Percentiles rank a stretch among this genome's conserved stretches.
phyloP scores from a whole-genome alignment of 2,113 vertebrate species.

The Strix aluco region DNA sequence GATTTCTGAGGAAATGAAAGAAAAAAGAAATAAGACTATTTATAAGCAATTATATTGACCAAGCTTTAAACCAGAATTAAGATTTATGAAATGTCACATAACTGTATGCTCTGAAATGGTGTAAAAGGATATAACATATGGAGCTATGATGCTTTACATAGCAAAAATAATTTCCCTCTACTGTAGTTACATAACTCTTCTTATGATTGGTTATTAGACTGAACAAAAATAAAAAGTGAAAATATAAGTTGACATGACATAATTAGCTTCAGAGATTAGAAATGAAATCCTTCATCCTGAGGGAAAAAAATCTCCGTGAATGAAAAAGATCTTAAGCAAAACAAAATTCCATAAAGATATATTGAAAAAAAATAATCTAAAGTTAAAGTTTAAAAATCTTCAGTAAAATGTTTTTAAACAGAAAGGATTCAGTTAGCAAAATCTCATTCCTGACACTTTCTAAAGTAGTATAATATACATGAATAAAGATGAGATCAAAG shows the following conservation, averaged over 20 bases:
- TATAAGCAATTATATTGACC: not conserved
- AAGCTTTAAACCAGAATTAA: not conserved
- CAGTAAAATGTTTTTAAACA: not conserved
- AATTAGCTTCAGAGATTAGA: not conserved
- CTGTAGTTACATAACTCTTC: not conserved
- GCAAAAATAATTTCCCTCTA: not conserved
- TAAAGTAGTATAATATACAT: not conserved
- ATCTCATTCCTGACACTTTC: not conserved
- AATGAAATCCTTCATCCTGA: not conserved
- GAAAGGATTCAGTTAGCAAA: not conserved
- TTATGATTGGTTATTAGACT: not conserved
- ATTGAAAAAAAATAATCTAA: not conserved
- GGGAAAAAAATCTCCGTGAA: not conserved
- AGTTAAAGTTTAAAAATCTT: not conserved
- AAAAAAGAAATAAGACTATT: not conserved
- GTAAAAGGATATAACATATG: not conserved
- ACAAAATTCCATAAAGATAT: not conserved
- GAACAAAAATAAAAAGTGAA: not conserved
- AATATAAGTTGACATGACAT: not conserved
- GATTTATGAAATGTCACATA: not conserved
- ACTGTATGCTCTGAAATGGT: not conserved
- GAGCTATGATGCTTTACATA: not conserved
- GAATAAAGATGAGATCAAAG: not conserved
- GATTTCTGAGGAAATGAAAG: slow-evolving; percentile 81
- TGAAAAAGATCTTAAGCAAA: not conserved